Base-by-base conservation (phyloP, 2,888 invertebrate genomes). In the Graphium colonna region DNA sequence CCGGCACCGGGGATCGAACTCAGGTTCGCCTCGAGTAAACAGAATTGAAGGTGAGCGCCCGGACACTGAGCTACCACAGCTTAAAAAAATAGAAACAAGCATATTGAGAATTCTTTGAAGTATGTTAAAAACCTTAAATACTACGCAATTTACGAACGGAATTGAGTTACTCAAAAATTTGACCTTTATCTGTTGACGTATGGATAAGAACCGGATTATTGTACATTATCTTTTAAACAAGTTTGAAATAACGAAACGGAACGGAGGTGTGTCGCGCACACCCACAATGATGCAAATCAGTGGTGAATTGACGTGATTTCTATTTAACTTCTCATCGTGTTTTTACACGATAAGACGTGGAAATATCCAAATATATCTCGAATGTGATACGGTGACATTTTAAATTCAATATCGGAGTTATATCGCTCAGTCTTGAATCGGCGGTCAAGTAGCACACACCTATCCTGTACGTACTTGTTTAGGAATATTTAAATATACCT, bases 181-280 rank as follows among this genome's bases (percentile, higher is more conserved):
- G 36, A 10, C 12, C 36, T 36, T 36, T 36, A 36, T 36, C 36
- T 7, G 10, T 1, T 31, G 31, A 31, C 31, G 31, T 9, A 7
- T 31, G 9, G 10, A 31, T 31, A 33, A 33, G 10, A 36, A 36
- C 36, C 36, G 36, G 36, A 36, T 36, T 36, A 31, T 21, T 3
- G 1, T 3, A 3, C 31, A 36, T 36, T 36, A n/a, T 12, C n/a
- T n/a, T 10, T 36, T 31, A 9, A 31, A 9, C 31, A 9, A 31
- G 31, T 33, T 33, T 10, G n/a, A 10, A 33, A 33, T n/a, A 33
- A 10, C 12, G n/a, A 12, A 36, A 36, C n/a, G 3, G n/a, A 36
- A 36, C 12, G 36, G 48, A 54, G 49, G 49, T 49, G 49, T 49
- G 49, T 54, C 49, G 16, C 1, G 9, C 53, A 50, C 54, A 33